Evolutionary conservation across 2,888 invertebrate genomes (phyloP), one percentile per base, ranked within the genome.

Genomic region (Yponomeuta malinellus): DNA sequence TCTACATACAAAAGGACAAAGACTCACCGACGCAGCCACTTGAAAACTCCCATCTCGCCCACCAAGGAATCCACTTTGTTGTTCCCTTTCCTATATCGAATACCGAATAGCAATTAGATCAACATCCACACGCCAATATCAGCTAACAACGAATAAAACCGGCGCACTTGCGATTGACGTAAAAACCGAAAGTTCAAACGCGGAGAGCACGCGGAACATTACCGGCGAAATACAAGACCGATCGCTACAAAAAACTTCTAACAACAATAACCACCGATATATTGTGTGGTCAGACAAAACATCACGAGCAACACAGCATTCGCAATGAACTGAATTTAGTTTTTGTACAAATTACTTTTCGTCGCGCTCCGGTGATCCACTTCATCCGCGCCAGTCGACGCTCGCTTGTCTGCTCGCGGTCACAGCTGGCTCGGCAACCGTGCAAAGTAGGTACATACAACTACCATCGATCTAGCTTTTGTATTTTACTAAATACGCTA

Each of bases 271-370:
- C 84, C 84, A 78, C 85, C 84, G 85, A 89, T 90, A 90, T 90
- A 90, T 89, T 89, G 88, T 90, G 90, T 86, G 90, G 90, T 89
- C 89, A 88, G 85, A 90, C 89, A 91, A 91, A 91, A 90, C 90
- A 90, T 88, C 87, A 88, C 87, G 89, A 87, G 85, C 86, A 83
- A 86, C 88, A 86, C 86, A 83, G 83, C 85, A 85, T 86, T 90
- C 87, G 90, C 90, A 89, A 90, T 89, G 86, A 89, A 89, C 81
- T 90, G 89, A 88, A 90, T 90, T 91, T 85, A 78, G 87, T 90
- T 91, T 91, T 91, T 90, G 86, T 89, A 85, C 88, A 91, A 90
- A 90, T 92, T 90, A 89, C 89, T 90, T 73, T 89, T 90, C 88
- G 92, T 91, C 85, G 86, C 91, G 91, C 88, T 91, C 86, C 88